phyloP scores from a whole-genome alignment of 2,797 vertebrate genomes.

The Lagocephalus sceleratus region DNA sequence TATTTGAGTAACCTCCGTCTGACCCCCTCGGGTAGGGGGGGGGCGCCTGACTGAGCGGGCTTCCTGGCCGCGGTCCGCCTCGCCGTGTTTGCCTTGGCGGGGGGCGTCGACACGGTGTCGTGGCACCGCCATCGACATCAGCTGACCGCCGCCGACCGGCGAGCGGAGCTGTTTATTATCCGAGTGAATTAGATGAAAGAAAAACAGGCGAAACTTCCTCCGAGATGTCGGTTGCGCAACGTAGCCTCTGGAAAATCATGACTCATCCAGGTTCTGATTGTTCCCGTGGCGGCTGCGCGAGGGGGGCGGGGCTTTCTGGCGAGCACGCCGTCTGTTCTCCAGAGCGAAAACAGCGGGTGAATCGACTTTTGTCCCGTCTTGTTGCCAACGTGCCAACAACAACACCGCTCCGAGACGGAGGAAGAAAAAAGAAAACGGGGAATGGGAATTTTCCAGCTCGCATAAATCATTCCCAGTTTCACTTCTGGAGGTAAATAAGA shows the following conservation, averaged over 20 bases:
- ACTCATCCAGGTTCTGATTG: no score
- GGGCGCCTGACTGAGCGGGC: constrained; percentile 2
- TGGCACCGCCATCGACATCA: constrained; percentile 39
- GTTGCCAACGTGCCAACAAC: not conserved
- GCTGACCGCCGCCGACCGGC: constrained; percentile 45
- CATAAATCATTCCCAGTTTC: no score
- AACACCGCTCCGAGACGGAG: not conserved
- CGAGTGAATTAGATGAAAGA: constrained; percentile 8
- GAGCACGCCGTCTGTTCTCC: no score
- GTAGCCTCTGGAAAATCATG: no score
- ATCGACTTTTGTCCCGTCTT: not conserved
- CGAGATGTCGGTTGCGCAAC: not conserved
- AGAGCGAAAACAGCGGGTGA: no score
- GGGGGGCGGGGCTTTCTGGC: no score
- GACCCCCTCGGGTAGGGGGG: constrained; percentile 49
- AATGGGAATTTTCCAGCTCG: no score
- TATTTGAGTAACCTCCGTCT: constrained; percentile 78
- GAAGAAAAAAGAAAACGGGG: not conserved
- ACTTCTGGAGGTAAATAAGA: no score
- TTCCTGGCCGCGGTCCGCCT: constrained; percentile 21
- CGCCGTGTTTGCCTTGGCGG: constrained; percentile 58
- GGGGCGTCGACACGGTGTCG: constrained; percentile 27
- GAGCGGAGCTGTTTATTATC: constrained; percentile 27
- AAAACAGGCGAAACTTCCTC: not conserved
- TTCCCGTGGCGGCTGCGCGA: no score